phyloP scores from a whole-genome alignment of 2,797 vertebrate genomes.

The Mormyrus proboscirostris region DNA sequence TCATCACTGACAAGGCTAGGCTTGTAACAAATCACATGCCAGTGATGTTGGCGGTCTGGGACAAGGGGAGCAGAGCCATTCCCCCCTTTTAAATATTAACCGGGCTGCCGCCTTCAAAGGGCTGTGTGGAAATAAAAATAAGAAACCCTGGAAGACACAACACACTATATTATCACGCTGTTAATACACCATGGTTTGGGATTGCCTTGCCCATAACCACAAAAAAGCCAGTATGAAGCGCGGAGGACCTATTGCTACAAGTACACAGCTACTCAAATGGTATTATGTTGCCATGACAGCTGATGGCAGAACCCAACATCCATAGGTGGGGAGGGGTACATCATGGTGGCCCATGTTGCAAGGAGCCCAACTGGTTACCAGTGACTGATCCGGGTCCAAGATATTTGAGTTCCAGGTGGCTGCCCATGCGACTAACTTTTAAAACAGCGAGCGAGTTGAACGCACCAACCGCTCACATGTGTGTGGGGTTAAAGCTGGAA shows the following conservation, averaged over 20 bases:
- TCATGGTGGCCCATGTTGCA: slow-evolving; percentile 62
- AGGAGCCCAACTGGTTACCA: slow-evolving; percentile 21
- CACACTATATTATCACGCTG: slow-evolving; percentile 22
- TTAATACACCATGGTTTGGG: slow-evolving; percentile 39
- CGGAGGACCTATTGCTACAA: slow-evolving; percentile 23
- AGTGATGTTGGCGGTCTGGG: slow-evolving; percentile 49
- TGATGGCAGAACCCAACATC: slow-evolving; percentile 77
- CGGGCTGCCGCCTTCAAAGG: slow-evolving; percentile 26
- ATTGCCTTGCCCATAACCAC: slow-evolving; percentile 46
- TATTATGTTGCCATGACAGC: slow-evolving; percentile 34
- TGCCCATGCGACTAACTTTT: not conserved
- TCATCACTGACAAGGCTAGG: slow-evolving; percentile 61
- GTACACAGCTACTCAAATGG: slow-evolving; percentile 38
- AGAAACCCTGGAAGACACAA: not conserved
- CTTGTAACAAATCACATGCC: slow-evolving; percentile 58
- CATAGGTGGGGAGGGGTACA: slow-evolving; percentile 71
- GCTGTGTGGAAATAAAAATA: not conserved
- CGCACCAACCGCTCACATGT: not conserved
- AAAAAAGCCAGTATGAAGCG: slow-evolving; percentile 28
- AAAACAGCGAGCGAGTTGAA: not conserved
- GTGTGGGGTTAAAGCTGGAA: not conserved
- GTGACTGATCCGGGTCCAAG: not conserved
- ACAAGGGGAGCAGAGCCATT: slow-evolving; percentile 37
- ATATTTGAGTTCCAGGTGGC: not conserved
- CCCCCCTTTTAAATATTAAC: slow-evolving; percentile 49